Evolutionary conservation across 2,797 vertebrate genomes (phyloP).

Genomic region (Peromyscus attwateri): DNA sequence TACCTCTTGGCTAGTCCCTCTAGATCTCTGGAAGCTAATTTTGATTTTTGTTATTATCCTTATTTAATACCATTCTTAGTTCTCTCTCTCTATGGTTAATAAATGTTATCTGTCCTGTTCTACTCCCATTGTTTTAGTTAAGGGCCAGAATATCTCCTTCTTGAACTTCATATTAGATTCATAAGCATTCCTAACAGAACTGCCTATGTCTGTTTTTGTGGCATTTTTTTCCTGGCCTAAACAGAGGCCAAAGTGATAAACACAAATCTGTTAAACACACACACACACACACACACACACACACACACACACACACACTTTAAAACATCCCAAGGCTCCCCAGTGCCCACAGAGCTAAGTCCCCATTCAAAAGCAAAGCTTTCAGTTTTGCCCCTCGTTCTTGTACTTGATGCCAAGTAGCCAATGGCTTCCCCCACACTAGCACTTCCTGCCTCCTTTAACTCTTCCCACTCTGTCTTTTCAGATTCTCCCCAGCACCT

Average conservation of each 20-base stretch:
- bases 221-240: background rate
- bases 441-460: background rate
- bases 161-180: background rate
- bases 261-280: background rate
- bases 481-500: background rate
- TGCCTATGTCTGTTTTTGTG: background rate
- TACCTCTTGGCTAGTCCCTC: background rate
- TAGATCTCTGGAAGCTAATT: background rate
- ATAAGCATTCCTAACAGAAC: background rate
- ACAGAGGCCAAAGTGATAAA: background rate
- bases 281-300: background rate
- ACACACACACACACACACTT: background rate
- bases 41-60: background rate
- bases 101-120: background rate
- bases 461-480: background rate
- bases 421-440: background rate
- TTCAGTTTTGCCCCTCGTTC: background rate
- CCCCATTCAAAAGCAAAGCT: background rate
- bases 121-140: background rate
- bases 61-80: background rate
- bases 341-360: background rate
- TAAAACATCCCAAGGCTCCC: background rate
- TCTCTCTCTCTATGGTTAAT: background rate
- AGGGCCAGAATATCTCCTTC: background rate
- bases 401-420: background rate